Conservation (phyloP, 2,113 vertebrate genomes). For the Sitta europaea region DNA sequence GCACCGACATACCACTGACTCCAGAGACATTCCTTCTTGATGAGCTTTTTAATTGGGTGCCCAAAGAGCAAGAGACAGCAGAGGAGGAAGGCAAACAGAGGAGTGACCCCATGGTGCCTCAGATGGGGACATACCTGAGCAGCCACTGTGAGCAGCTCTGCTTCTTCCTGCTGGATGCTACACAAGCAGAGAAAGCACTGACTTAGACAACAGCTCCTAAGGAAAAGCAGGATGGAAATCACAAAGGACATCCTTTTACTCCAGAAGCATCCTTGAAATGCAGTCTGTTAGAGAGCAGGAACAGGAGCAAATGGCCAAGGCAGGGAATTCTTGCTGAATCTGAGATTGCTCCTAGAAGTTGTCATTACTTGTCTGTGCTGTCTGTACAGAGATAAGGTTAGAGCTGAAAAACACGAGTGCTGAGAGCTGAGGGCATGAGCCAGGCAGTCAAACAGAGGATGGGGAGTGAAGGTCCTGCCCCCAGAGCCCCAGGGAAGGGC, state of each 20-base stretch:
- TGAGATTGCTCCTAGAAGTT: not conserved
- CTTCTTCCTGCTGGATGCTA: fast-evolving
- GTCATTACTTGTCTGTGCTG: not conserved
- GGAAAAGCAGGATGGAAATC: not conserved
- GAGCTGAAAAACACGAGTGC: not conserved
- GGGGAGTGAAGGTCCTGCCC: fast-evolving
- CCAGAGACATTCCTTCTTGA: not conserved
- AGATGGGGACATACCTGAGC: not conserved
- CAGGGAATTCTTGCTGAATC: not conserved
- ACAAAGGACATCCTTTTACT: not conserved
- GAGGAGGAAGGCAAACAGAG: not conserved
- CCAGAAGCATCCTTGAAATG: not conserved
- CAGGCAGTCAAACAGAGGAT: not conserved
- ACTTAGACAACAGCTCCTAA: not conserved
- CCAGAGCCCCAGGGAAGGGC: not conserved
- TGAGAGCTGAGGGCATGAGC: not conserved
- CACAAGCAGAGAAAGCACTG: not conserved
- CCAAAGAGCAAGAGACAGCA: not conserved
- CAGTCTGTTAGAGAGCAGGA: not conserved
- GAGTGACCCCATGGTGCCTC: fast-evolving
- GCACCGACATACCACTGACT: not conserved
- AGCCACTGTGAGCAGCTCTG: not conserved
- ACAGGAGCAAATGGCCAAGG: fast-evolving
- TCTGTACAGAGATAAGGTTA: not conserved
- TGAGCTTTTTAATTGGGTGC: not conserved